phyloP scores from a whole-genome alignment of 2,797 vertebrate species.

The Acridotheres tristis region DNA sequence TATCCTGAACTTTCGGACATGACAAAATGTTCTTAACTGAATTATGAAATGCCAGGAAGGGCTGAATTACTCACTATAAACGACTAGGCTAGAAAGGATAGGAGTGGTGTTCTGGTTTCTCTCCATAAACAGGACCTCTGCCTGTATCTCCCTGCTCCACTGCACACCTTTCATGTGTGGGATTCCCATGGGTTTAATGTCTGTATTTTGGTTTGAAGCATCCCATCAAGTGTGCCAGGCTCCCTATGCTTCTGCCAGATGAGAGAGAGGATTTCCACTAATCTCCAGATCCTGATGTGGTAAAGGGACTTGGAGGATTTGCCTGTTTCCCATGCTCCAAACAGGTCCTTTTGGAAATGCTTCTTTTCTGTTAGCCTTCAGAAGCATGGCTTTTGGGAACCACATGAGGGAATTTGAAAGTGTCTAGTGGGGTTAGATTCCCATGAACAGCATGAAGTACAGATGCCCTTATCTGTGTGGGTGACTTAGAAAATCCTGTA shows the following conservation, averaged over 20 bases:
- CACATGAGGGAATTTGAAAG: not conserved
- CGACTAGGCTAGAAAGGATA: not conserved
- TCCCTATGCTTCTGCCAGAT: not conserved
- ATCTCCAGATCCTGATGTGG: not conserved
- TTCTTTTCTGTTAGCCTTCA: not conserved
- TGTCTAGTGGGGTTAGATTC: not conserved
- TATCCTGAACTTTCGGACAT: not conserved
- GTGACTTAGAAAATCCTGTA: not conserved
- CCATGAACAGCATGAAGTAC: not conserved
- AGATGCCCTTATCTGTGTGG: not conserved
- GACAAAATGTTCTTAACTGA: not conserved
- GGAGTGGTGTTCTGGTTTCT: not conserved
- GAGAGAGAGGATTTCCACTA: not conserved
- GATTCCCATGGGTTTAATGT: not conserved
- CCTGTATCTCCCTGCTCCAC: not conserved
- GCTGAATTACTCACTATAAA: not conserved
- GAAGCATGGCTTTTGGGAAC: not conserved
- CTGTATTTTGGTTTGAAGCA: not conserved
- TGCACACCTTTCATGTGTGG: fast-evolving
- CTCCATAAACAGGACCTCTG: not conserved
- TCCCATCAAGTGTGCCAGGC: not conserved
- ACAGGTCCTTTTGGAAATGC: not conserved
- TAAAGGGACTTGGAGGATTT: not conserved
- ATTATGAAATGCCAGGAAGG: not conserved
- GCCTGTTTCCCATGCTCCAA: not conserved